Percentiles rank a stretch among this genome's conserved stretches.
Evolutionary conservation across 2,888 invertebrate species (phyloP).

Genomic region (Polietes domitor): DNA sequence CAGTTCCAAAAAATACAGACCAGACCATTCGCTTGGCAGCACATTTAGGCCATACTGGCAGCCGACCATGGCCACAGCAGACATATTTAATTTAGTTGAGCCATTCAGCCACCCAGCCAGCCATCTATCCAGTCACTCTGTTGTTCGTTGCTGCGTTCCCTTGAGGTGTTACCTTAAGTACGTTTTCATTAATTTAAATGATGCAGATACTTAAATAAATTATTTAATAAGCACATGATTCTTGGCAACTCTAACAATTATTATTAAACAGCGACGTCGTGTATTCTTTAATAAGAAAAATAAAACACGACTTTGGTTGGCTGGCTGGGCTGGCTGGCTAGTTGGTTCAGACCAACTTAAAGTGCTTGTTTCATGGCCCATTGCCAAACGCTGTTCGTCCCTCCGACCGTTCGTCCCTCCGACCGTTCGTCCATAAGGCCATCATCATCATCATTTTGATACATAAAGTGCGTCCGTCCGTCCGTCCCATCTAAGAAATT

Average conservation of each 20-base stretch:
- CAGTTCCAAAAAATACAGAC: background rate
- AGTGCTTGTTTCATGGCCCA: conserved; percentile 25
- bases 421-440: background rate
- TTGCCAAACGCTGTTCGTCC: background rate
- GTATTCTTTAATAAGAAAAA: conserved; percentile 7
- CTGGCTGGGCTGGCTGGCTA: background rate
- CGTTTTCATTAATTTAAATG: conserved; percentile 78
- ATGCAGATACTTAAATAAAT: conserved; percentile 78
- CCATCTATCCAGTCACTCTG: background rate
- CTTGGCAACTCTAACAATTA: conserved; percentile 31
- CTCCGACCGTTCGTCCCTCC: too few species aligned
- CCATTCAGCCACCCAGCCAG: background rate
- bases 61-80: background rate
- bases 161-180: conserved; percentile 67
- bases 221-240: conserved; percentile 79
- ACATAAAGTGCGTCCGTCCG: background rate
- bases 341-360: too few species aligned
- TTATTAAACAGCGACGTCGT: conserved; percentile 2
- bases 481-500: background rate
- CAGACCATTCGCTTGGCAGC: too few species aligned
- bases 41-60: too few species aligned
- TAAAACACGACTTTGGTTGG: background rate
- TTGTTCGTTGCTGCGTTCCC: conserved; percentile 3
- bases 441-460: conserved; percentile 21
- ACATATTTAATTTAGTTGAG: background rate